Evolutionary conservation across 2,113 vertebrate genomes (phyloP).

Genomic region (Cololabis saira): DNA sequence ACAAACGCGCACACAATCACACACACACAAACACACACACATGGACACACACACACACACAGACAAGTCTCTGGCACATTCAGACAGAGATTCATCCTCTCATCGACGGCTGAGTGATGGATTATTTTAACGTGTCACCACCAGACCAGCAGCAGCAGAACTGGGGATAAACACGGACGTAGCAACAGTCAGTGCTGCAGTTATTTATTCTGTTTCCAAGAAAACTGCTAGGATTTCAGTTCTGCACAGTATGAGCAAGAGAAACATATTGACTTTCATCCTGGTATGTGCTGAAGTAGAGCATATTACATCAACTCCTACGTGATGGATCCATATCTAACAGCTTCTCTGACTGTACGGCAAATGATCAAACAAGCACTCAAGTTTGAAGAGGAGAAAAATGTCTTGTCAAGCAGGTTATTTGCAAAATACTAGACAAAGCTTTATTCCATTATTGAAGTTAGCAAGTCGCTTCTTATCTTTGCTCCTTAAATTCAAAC

Average conservation of each 20-base stretch:
- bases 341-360: too few relatives aligned
- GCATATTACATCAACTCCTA: too few relatives aligned
- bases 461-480: too few relatives aligned
- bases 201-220: background rate
- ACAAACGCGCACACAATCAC: too few relatives aligned
- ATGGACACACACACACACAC: conserved; percentile 18
- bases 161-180: conserved; percentile 20
- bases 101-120: conserved; percentile 56
- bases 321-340: too few relatives aligned
- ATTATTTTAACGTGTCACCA: conserved; percentile 50
- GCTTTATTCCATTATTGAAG: too few relatives aligned
- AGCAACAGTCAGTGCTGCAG: background rate
- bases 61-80: conserved; percentile 11
- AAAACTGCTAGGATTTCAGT: background rate
- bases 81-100: conserved; percentile 34
- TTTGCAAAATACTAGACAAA: too few relatives aligned
- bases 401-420: too few relatives aligned
- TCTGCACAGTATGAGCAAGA: background rate
- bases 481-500: too few relatives aligned
- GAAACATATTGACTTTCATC: background rate
- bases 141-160: conserved; percentile 28
- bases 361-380: too few relatives aligned
- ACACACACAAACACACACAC: conserved; percentile 22
- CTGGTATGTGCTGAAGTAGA: background rate
- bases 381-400: too few relatives aligned